Conservation (phyloP, 2,888 invertebrate species). For the Steromphala cineraria region DNA sequence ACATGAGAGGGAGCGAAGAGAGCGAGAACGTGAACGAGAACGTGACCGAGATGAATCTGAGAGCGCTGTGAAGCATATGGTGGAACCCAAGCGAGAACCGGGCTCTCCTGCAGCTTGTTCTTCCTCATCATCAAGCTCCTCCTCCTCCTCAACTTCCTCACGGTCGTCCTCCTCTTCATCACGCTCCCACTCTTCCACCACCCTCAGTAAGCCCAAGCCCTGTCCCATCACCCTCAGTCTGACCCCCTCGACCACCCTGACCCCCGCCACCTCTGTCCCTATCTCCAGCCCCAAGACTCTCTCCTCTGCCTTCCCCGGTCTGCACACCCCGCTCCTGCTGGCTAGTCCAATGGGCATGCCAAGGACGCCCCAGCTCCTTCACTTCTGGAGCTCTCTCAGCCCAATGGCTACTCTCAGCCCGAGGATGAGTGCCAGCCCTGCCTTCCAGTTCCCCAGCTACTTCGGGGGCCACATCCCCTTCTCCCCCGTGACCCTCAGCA, state of each 20-base stretch:
- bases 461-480: constrained; percentile 49
- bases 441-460: constrained; percentile 68
- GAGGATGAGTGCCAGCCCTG: constrained; percentile 21
- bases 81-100: constrained; percentile 9
- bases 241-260: constrained; percentile 45
- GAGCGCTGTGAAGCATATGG: background rate
- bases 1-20: background rate
- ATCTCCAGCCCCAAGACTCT: constrained; percentile 55
- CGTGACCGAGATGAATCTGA: background rate
- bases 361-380: constrained; percentile 44
- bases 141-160: constrained; percentile 7
- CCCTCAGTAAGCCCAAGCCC: constrained; percentile 57
- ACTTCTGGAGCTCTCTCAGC: constrained; percentile 76
- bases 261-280: constrained; percentile 49
- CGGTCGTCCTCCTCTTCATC: constrained; percentile 26
- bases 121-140: background rate
- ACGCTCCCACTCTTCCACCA: background rate
- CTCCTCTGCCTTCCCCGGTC: constrained; percentile 31
- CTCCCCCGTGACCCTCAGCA: constrained; percentile 56
- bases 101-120: background rate
- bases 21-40: background rate
- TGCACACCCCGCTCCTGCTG: constrained; percentile 65
- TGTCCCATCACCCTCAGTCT: constrained; percentile 56
- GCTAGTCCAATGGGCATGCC: constrained; percentile 59
- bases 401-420: constrained; percentile 71